These are phyloP conservation scores for Mastigias papua DNA, from an alignment of 30 jellyfish, hydroid and myxozoan species.

Conservation along the genomic window DNA sequence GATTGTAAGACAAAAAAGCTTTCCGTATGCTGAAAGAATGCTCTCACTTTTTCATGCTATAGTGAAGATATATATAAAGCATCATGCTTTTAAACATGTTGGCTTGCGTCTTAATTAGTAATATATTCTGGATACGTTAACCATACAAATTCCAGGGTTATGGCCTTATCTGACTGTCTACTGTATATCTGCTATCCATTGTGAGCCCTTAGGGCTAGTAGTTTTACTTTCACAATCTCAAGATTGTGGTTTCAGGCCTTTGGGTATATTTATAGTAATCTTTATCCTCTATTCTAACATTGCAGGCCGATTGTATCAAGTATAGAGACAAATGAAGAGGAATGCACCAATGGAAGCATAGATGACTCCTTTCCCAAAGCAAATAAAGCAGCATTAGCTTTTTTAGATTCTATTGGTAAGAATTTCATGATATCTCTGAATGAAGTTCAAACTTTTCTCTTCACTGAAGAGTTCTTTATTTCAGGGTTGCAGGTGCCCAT, in stretches of 20 bases:
- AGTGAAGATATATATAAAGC: no score
- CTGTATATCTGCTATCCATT: no score
- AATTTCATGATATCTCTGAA: neutral
- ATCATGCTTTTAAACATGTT: no score
- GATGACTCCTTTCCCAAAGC: conserved; percentile 54
- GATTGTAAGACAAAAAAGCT: no score
- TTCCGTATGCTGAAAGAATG: no score
- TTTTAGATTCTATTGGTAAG: conserved; percentile 60
- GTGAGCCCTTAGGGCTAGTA: neutral
- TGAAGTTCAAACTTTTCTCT: neutral
- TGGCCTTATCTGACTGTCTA: no score
- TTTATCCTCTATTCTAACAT: neutral
- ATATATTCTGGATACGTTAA: no score
- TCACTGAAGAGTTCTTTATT: neutral
- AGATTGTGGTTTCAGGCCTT: neutral
- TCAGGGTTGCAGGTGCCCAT: neutral
- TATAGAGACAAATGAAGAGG: neutral
- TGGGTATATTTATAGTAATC: neutral
- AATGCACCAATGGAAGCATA: neutral
- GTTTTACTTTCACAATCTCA: neutral
- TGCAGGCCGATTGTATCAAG: neutral
- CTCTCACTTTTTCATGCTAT: no score
- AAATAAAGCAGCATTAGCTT: conserved; percentile 50
- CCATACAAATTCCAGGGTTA: no score
- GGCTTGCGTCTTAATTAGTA: no score